Percentiles rank a stretch among this genome's conserved stretches.
Evolutionary conservation across 2,113 vertebrate genomes (phyloP).

Genomic region (Dromas ardeola): DNA sequence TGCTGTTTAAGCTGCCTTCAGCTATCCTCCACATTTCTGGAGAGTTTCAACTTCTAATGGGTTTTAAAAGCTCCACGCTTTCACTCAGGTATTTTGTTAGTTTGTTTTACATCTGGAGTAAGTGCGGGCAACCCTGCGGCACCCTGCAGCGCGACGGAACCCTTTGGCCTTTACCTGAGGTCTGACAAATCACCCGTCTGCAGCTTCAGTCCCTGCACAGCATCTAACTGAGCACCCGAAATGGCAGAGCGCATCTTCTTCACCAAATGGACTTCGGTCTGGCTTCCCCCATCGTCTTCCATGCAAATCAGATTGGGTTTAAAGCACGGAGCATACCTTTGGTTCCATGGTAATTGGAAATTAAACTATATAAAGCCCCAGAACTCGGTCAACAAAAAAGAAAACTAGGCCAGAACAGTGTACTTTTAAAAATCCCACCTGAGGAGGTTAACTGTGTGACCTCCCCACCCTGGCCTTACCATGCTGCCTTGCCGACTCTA

Average conservation of each 20-base stretch:
- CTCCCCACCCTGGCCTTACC: background rate
- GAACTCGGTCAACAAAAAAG: background rate
- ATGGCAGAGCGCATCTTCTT: background rate
- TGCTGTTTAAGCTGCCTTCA: background rate
- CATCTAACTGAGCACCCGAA: background rate
- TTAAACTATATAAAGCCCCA: background rate
- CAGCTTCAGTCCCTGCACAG: background rate
- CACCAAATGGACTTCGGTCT: background rate
- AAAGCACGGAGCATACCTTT: background rate
- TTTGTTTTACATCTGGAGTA: background rate
- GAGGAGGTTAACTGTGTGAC: background rate
- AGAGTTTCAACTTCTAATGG: background rate
- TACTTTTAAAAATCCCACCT: background rate
- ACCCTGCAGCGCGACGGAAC: background rate
- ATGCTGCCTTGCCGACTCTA: fast-evolving
- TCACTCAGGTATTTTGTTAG: background rate
- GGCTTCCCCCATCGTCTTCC: fast-evolving
- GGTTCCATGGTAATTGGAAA: background rate
- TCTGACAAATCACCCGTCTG: background rate
- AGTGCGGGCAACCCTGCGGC: fast-evolving
- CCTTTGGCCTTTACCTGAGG: background rate
- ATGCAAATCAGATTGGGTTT: background rate
- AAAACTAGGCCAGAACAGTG: background rate
- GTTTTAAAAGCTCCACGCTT: background rate
- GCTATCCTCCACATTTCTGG: background rate